phyloP scores from a whole-genome alignment of 2,113 vertebrate species.

The Neogale vison region DNA sequence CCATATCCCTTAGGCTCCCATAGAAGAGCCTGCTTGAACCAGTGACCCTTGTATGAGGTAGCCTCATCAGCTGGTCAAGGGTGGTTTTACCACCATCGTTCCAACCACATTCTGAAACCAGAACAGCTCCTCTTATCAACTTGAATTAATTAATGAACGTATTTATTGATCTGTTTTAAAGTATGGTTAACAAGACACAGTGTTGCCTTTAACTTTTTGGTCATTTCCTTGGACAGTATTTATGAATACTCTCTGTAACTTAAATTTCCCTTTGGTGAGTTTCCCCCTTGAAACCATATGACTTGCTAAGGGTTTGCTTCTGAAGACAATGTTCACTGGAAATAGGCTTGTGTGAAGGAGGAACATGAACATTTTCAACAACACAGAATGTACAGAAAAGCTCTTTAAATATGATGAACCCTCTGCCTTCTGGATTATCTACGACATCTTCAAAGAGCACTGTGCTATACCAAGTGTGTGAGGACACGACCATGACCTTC shows the following conservation, averaged over 20 bases:
- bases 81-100: not conserved
- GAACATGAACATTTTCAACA: not conserved
- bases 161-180: not conserved
- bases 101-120: not conserved
- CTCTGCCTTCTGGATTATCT: not conserved
- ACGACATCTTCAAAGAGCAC: too few species aligned
- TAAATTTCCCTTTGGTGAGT: not conserved
- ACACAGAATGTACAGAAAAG: not conserved
- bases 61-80: not conserved
- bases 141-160: not conserved
- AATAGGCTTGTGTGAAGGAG: not conserved
- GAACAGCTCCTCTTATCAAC: not conserved
- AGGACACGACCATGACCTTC: not conserved
- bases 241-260: not conserved
- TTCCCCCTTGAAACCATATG: not conserved
- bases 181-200: not conserved
- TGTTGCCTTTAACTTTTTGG: not conserved
- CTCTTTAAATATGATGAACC: not conserved
- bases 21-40: not conserved
- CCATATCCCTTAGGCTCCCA: not conserved
- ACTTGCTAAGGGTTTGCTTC: not conserved
- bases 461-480: not conserved
- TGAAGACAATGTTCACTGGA: not conserved
- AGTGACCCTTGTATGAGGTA: not conserved
- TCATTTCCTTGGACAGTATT: not conserved